phyloP scores from a whole-genome alignment of 2,888 invertebrate species.

The Tubulanus polymorphus region DNA sequence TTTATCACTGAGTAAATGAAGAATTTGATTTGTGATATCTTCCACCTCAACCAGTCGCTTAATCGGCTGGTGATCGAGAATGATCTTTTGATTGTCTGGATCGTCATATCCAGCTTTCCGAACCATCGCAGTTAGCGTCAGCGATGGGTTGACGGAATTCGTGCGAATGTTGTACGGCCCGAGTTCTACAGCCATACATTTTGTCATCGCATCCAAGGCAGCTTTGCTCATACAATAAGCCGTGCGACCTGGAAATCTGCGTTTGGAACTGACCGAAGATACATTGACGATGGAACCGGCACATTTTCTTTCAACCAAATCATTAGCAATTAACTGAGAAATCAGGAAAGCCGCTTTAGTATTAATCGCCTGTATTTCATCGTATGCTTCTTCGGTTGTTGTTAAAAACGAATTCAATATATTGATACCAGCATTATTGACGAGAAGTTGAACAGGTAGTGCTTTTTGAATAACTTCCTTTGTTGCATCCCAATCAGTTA shows the following conservation, averaged over 20 bases:
- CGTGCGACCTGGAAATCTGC: conserved; percentile 71
- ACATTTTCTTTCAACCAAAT: neutral
- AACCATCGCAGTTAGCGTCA: conserved; percentile 89
- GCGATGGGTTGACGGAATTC: conserved; percentile 91
- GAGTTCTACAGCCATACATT: conserved; percentile 80
- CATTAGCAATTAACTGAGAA: conserved; percentile 67
- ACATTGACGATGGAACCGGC: neutral
- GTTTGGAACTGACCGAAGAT: conserved; percentile 57
- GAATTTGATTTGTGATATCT: conserved; percentile 75
- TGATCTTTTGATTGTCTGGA: too few species aligned
- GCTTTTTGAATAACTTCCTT: conserved; percentile 62
- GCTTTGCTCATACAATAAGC: conserved; percentile 82
- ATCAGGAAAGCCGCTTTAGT: too few species aligned
- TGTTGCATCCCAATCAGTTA: conserved; percentile 73
- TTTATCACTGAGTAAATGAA: conserved; percentile 75
- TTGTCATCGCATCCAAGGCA: conserved; percentile 79
- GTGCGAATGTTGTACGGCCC: conserved; percentile 77
- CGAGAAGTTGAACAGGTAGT: conserved; percentile 72
- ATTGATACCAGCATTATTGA: conserved; percentile 84
- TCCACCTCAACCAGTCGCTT: too few species aligned
- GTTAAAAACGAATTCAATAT: conserved; percentile 68
- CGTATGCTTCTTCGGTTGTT: conserved; percentile 66
- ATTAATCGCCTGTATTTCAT: conserved; percentile 60
- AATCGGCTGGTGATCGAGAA: too few species aligned
- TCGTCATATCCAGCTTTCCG: conserved; percentile 70